phyloP scores from a whole-genome alignment of 2,797 vertebrate genomes.

The Anableps anableps region DNA sequence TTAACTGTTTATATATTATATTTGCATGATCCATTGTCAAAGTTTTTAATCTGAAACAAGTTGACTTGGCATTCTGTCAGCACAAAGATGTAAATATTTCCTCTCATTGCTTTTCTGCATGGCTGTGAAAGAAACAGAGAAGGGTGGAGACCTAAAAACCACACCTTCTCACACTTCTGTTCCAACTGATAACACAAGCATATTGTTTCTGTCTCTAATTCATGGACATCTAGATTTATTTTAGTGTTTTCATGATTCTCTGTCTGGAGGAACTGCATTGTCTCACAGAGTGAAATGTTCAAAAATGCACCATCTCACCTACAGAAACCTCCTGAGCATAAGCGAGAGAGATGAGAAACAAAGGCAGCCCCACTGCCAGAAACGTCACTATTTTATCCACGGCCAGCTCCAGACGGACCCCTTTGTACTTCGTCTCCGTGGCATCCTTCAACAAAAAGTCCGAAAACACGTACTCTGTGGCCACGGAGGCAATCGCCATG shows the following conservation, averaged over 20 bases:
- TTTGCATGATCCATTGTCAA: background rate
- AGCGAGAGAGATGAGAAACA: constrained; percentile 95
- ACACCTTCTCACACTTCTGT: constrained; percentile 1
- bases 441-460: constrained; percentile 95
- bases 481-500: constrained; percentile 94
- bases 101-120: background rate
- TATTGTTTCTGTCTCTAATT: background rate
- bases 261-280: background rate
- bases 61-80: background rate
- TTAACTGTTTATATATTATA: background rate
- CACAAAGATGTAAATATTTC: background rate
- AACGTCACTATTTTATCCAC: constrained; percentile 92
- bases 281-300: background rate
- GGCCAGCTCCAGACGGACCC: constrained; percentile 91
- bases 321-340: constrained; percentile 96
- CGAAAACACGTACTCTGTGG: constrained; percentile 95
- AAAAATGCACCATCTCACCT: constrained; percentile 80
- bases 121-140: background rate
- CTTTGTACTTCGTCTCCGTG: constrained; percentile 88
- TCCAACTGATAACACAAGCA: background rate
- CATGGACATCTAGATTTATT: background rate
- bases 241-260: background rate
- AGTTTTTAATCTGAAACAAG: background rate
- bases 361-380: constrained; percentile 91
- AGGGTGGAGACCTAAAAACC: constrained; percentile 1